These are phyloP conservation scores for Gandaritis pyraliata DNA, from an alignment of 2,888 invertebrate species.

Conservation along the genomic window DNA sequence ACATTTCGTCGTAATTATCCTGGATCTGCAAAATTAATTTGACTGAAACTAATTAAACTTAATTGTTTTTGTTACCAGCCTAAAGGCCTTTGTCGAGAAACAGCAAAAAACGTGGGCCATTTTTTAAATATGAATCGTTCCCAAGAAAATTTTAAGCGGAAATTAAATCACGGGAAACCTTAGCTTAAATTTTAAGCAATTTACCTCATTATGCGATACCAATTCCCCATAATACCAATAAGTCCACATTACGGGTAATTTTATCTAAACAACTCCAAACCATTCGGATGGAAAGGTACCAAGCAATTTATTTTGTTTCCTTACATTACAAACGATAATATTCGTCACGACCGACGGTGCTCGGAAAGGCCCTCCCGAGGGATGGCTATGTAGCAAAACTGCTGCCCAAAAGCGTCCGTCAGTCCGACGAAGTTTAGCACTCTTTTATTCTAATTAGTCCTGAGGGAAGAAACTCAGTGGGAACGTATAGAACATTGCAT, in stretches of 20 bases:
- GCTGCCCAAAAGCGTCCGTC: conserved; percentile 62
- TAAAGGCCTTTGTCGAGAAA: conserved; percentile 1
- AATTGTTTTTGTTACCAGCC: conserved; percentile 4
- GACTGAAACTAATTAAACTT: not conserved
- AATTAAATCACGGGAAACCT: conserved; percentile 9
- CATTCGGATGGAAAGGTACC: not conserved
- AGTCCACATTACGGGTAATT: too few relatives aligned
- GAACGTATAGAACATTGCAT: conserved; percentile 56
- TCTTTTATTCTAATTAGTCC: conserved; percentile 79
- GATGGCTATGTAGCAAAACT: conserved; percentile 50
- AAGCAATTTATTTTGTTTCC: not conserved
- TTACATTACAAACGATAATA: conserved; percentile 44
- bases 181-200: conserved; percentile 4
- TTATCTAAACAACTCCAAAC: too few relatives aligned
- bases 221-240: not conserved
- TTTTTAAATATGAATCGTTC: not conserved
- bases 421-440: conserved; percentile 73
- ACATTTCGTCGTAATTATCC: conserved; percentile 18
- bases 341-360: conserved; percentile 51
- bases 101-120: not conserved
- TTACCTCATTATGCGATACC: not conserved
- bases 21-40: conserved; percentile 9
- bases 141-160: conserved; percentile 8
- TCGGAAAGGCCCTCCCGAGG: conserved; percentile 45
- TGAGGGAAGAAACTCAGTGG: conserved; percentile 62